These are phyloP conservation scores for Drosophila testacea DNA, from an alignment of 2,888 invertebrate genomes.

Conservation along the genomic window DNA sequence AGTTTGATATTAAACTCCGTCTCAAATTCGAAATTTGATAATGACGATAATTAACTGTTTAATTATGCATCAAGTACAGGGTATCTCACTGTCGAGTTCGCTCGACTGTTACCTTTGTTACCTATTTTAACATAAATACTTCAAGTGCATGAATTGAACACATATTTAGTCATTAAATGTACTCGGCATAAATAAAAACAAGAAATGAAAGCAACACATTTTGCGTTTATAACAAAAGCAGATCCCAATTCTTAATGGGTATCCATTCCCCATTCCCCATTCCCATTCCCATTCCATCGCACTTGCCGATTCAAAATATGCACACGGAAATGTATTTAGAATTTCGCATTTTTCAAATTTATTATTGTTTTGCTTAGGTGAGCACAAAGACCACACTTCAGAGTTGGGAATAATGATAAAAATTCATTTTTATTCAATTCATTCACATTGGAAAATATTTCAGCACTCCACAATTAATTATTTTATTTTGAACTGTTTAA, in stretches of 20 bases:
- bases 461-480: no score
- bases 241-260: neutral
- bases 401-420: no score
- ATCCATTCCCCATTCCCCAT: no score
- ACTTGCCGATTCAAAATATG: constrained; percentile 12
- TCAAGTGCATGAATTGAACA: constrained; percentile 12
- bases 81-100: neutral
- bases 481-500: no score
- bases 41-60: no score
- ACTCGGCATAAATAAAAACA: neutral
- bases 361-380: constrained; percentile 19
- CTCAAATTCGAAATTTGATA: no score
- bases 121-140: constrained; percentile 6
- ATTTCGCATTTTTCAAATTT: constrained; percentile 11
- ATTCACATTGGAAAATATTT: no score
- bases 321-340: constrained; percentile 46
- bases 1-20: no score
- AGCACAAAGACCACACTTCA: neutral
- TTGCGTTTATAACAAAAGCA: constrained; percentile 7
- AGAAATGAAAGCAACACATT: neutral
- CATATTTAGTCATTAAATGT: constrained; percentile 20
- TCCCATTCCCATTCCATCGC: neutral
- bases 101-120: neutral
- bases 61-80: neutral
- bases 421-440: no score